Conservation (phyloP, 2,113 vertebrate species). For the Etheostoma cragini region DNA sequence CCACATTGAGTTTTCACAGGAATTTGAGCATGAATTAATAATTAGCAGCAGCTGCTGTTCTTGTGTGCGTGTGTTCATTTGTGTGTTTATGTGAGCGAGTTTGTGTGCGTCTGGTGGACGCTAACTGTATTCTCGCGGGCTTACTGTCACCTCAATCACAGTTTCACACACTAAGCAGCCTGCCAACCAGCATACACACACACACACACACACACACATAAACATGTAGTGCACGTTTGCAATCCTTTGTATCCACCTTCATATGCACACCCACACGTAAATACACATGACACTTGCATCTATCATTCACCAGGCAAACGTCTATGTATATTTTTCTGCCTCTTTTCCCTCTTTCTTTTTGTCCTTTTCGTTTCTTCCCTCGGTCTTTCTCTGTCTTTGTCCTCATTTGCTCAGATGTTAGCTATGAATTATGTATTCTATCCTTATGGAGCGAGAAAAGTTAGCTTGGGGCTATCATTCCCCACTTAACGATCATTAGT, state of each 20-base stretch:
- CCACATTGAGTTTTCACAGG: constrained; percentile 81
- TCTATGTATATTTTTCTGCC: constrained; percentile 42
- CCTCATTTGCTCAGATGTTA: constrained; percentile 77
- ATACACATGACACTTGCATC: constrained; percentile 53
- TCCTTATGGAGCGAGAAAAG: constrained; percentile 81
- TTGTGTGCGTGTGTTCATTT: constrained; percentile 49
- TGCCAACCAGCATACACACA: constrained; percentile 44
- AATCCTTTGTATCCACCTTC: constrained; percentile 38
- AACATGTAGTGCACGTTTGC: neutral
- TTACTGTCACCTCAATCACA: constrained; percentile 73
- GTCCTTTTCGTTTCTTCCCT: constrained; percentile 38
- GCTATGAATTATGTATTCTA: constrained; percentile 80
- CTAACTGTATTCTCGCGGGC: constrained; percentile 75
- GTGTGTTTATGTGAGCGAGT: constrained; percentile 50
- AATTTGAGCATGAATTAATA: constrained; percentile 84
- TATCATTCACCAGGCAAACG: constrained; percentile 28
- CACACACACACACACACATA: neutral
- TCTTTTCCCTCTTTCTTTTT: constrained; percentile 42
- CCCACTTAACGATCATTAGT: constrained; percentile 80
- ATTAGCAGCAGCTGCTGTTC: constrained; percentile 81
- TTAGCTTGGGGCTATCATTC: constrained; percentile 76
- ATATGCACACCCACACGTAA: constrained; percentile 67
- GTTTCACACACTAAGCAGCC: constrained; percentile 62
- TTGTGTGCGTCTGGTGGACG: constrained; percentile 58
- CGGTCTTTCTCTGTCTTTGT: constrained; percentile 61